phyloP scores from a whole-genome alignment of 2,113 vertebrate genomes.

The Mohoua ochrocephala region DNA sequence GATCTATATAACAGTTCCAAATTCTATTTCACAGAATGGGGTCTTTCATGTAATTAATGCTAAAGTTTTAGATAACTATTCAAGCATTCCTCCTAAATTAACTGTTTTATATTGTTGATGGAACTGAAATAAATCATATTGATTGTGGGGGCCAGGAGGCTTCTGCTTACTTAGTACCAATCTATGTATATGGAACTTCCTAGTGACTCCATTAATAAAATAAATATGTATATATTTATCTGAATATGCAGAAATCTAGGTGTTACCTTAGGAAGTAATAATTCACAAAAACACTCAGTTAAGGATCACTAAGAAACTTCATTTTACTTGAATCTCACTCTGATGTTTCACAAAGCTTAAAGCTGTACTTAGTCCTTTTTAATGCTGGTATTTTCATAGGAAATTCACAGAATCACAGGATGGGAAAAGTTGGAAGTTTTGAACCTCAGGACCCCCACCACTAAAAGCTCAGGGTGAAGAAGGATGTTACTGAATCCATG shows the following conservation, averaged over 20 bases:
- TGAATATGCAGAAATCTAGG: background rate
- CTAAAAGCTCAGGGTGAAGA: background rate
- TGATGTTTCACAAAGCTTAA: background rate
- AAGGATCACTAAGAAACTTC: background rate
- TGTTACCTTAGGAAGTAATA: background rate
- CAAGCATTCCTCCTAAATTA: background rate
- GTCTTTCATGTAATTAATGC: background rate
- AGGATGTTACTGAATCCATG: background rate
- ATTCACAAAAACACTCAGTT: background rate
- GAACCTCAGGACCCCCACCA: background rate
- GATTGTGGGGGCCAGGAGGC: rapidly evolving
- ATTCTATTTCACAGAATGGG: background rate
- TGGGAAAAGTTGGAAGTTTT: background rate
- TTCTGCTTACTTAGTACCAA: background rate
- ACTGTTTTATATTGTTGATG: background rate
- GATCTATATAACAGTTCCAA: background rate
- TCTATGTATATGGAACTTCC: background rate
- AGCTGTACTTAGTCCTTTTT: background rate
- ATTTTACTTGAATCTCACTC: background rate
- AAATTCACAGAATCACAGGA: background rate
- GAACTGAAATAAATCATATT: background rate
- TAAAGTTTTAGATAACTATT: background rate
- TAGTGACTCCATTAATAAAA: background rate
- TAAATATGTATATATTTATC: background rate
- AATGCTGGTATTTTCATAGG: background rate